These are phyloP conservation scores for Grammomys dolichurus DNA, from an alignment of 2,113 vertebrate species.

Conservation along the genomic window DNA sequence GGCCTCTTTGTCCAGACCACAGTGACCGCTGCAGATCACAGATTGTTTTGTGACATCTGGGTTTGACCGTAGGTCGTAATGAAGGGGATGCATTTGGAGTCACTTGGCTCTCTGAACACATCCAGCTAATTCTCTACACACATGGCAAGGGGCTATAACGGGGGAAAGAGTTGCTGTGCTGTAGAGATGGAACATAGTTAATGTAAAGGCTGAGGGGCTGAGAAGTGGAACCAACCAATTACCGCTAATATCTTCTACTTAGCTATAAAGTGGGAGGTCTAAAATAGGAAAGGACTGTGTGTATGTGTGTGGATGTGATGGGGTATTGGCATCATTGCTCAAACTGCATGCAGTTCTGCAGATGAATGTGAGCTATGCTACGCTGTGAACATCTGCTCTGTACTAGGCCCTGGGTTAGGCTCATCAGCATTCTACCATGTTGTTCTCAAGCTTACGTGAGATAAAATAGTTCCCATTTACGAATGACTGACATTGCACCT, in stretches of 20 bases:
- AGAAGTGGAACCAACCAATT: not conserved
- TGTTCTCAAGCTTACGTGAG: not conserved
- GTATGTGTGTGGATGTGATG: not conserved
- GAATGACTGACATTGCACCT: not conserved
- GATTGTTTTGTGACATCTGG: slow-evolving; percentile 52
- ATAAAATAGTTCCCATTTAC: slow-evolving; percentile 14
- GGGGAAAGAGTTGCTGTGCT: not conserved
- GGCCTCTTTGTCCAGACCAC: slow-evolving; percentile 34
- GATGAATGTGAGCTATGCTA: not conserved
- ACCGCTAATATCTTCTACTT: not conserved
- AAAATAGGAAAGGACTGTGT: not conserved
- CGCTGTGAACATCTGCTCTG: not conserved
- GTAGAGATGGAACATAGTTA: not conserved
- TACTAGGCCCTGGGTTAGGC: not conserved
- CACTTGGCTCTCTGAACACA: slow-evolving; percentile 13
- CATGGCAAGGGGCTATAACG: not conserved
- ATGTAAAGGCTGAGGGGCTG: slow-evolving; percentile 44
- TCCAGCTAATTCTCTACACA: not conserved
- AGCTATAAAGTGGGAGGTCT: not conserved
- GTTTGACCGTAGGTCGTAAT: slow-evolving; percentile 38
- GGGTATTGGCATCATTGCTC: not conserved
- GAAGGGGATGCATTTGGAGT: slow-evolving; percentile 47
- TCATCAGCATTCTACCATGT: not conserved
- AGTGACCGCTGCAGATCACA: slow-evolving; percentile 39
- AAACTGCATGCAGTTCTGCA: not conserved